Conservation (phyloP, 2,797 vertebrate genomes). For the Dicrostonyx torquatus region DNA sequence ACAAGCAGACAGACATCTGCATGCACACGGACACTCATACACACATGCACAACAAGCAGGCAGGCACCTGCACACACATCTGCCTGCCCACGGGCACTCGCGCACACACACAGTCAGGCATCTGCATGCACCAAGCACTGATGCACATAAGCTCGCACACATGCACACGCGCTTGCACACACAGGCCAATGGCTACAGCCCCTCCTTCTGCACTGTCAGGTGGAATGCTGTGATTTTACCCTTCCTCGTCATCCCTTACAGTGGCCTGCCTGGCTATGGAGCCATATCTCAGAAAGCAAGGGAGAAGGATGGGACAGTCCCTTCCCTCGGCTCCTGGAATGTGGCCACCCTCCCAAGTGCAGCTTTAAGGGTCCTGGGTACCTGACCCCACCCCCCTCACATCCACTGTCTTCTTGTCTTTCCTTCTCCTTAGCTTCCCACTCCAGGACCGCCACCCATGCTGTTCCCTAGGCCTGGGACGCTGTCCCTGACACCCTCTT, state of each 20-base stretch:
- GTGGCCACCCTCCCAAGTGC: background rate
- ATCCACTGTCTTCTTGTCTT: background rate
- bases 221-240: background rate
- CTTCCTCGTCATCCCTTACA: background rate
- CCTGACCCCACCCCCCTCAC: fast-evolving
- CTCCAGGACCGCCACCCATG: background rate
- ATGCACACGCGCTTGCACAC: background rate
- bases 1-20: background rate
- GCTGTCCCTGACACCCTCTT: background rate
- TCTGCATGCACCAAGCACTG: background rate
- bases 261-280: background rate
- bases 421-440: background rate
- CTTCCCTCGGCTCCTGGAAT: background rate
- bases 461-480: background rate
- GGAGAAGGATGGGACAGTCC: background rate
- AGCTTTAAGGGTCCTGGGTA: background rate
- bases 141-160: background rate
- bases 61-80: background rate
- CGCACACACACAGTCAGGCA: background rate
- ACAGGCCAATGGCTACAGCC: background rate
- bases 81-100: fast-evolving
- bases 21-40: background rate
- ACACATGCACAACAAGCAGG: fast-evolving
- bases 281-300: background rate
- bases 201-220: background rate